Evolutionary conservation across 92 coral and sea anemone genomes (phyloP), one percentile per base, ranked within the genome.

Genomic region (Zoanthus solanderi): DNA sequence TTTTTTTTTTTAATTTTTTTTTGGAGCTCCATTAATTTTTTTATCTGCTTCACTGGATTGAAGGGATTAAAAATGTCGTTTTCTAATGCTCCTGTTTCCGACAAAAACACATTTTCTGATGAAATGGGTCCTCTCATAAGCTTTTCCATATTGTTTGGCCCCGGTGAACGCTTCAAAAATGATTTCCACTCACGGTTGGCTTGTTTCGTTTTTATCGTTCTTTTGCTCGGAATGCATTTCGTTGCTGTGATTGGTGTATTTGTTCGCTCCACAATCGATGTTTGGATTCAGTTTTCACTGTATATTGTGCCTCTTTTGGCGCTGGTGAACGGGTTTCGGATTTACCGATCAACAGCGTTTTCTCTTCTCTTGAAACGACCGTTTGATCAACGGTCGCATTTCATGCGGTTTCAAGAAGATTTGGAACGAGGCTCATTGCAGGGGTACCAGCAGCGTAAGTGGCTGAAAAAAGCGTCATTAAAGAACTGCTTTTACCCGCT

Each of bases 281-380:
- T 94, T 34, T 94, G 97, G 98, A 96, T 96, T 71, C 98, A 96
- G 61, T 92, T 96, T 57, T 96, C 98, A n/a, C 94, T 96, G 30
- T 96, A 96, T 72, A 85, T 96, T 14, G 93, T 96, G 30, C 98
- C 98, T 52, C 80, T 96, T 23, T 76, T 94, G 52, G 88, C 95
- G n/a, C 83, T 96, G 58, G 60, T 96, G 7, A 89, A 92, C 30
- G 98, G 98, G 14, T 93, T 76, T 87, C 71, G 60, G 44, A 87
- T 94, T 32, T 96, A 94, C 81, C 88, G 95, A 14, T 90, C 98
- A 18, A 61, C 88, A 6, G 92, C 94, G 18, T 96, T 96, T 71
- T 79, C 88, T 53, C 89, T 88, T 30, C 88, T 96, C 37, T 79
- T 96, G 4, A 82, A 94, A 30, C 80, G 98, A 28, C 76, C 79